Percentiles rank a stretch among this genome's conserved stretches.
Conservation (phyloP, 2,888 invertebrate species). For the Andrena bicolor region DNA sequence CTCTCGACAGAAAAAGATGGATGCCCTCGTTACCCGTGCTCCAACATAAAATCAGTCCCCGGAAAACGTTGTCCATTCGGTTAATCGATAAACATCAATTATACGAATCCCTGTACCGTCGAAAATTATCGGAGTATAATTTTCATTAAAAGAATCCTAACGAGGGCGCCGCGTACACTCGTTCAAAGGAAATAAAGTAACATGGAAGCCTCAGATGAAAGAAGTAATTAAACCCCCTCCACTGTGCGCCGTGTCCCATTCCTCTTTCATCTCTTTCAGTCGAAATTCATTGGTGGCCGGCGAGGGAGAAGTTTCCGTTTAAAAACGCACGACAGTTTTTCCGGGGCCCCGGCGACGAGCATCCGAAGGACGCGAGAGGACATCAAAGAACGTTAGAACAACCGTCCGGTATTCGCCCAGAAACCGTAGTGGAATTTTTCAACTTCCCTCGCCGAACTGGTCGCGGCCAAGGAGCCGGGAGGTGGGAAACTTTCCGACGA, state of each 20-base stretch:
- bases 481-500: conserved; percentile 19
- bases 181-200: conserved; percentile 12
- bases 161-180: not conserved
- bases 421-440: conserved; percentile 54
- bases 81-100: not conserved
- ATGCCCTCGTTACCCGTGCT: too few relatives aligned
- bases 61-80: not conserved
- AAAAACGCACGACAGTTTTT: conserved; percentile 42
- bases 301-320: conserved; percentile 46
- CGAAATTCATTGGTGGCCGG: conserved; percentile 45
- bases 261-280: conserved; percentile 42
- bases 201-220: conserved; percentile 13
- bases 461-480: conserved; percentile 10
- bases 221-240: conserved; percentile 45
- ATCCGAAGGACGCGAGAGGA: conserved; percentile 48
- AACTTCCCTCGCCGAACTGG: conserved; percentile 50
- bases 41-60: too few relatives aligned
- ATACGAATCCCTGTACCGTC: not conserved
- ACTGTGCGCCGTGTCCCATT: not conserved
- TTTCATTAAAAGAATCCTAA: conserved; percentile 1
- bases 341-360: conserved; percentile 27
- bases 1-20: too few relatives aligned
- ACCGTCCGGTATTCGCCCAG: conserved; percentile 28
- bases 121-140: not conserved
- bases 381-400: conserved; percentile 56